Evolutionary conservation across 2,888 invertebrate genomes (phyloP).

Genomic region (Micoletzkya japonica): DNA sequence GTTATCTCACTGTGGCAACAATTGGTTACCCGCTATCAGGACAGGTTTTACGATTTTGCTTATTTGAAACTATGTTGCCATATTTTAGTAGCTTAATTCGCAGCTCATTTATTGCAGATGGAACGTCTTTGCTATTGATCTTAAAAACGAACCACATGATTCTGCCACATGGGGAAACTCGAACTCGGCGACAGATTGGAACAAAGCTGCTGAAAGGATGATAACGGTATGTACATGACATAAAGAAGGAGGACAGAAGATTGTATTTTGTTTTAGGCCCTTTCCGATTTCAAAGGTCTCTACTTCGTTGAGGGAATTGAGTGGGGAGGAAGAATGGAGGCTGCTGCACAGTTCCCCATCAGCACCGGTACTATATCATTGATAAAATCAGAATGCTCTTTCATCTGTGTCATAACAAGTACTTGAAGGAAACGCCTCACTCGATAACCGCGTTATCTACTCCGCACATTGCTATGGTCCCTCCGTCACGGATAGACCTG

Average conservation of each 20-base stretch:
- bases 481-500: slow-evolving; percentile 13
- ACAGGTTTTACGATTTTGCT: too few relatives aligned
- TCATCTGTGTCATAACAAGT: too few relatives aligned
- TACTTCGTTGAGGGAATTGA: slow-evolving; percentile 30
- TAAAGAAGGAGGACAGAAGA: not conserved
- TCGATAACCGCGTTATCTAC: slow-evolving; percentile 28
- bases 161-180: slow-evolving; percentile 28
- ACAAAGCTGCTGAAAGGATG: slow-evolving; percentile 26
- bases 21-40: not conserved
- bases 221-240: slow-evolving; percentile 7
- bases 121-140: slow-evolving; percentile 28
- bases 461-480: slow-evolving; percentile 31
- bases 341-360: slow-evolving; percentile 4
- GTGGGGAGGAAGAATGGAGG: slow-evolving; percentile 29
- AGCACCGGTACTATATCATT: not conserved
- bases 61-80: too few relatives aligned
- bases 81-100: not conserved
- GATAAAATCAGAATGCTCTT: not conserved
- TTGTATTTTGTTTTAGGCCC: not conserved
- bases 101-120: slow-evolving; percentile 1
- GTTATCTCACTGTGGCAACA: slow-evolving; percentile 18
- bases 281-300: slow-evolving; percentile 20
- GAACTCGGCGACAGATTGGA: slow-evolving; percentile 24
- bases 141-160: slow-evolving; percentile 31
- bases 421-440: slow-evolving; percentile 16